A percentile compares a stretch with the other conserved stretches of the same genome.
phyloP scores from a whole-genome alignment of 2,888 invertebrate genomes.

The Brachyopa scutellaris region DNA sequence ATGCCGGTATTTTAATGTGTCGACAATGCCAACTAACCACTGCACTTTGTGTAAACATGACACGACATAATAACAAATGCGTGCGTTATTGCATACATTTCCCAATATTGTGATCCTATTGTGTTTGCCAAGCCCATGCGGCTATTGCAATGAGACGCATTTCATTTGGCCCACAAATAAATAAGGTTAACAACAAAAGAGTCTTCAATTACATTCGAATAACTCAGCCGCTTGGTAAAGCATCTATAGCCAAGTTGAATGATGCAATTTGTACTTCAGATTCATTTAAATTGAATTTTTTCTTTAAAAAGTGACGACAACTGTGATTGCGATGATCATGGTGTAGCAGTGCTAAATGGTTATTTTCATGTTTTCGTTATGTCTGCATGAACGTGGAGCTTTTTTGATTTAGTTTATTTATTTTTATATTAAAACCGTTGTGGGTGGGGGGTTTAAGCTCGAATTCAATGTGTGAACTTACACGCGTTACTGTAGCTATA shows the following conservation, averaged over 20 bases:
- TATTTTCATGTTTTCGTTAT: constrained; percentile 16
- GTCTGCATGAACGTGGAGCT: constrained; percentile 17
- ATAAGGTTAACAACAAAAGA: constrained; percentile 58
- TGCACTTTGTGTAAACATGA: constrained; percentile 38
- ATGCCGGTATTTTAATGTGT: background rate
- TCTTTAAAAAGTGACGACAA: background rate
- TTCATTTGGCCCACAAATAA: constrained; percentile 56
- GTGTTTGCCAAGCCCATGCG: constrained; percentile 46
- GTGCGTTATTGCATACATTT: constrained; percentile 29
- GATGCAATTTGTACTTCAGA: constrained; percentile 57
- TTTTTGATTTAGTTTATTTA: background rate
- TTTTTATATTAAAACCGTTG: background rate
- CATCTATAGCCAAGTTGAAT: constrained; percentile 61
- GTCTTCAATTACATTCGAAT: constrained; percentile 40
- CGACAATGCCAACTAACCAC: background rate
- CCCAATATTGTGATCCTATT: constrained; percentile 33
- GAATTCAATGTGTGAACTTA: background rate
- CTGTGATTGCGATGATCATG: constrained; percentile 1
- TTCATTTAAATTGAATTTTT: constrained; percentile 39
- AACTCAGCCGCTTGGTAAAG: constrained; percentile 30
- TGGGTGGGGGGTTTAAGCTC: background rate
- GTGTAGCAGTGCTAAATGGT: constrained; percentile 29
- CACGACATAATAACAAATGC: constrained; percentile 23
- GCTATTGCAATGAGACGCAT: constrained; percentile 19
- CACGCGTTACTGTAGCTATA: no score